Base-by-base conservation (phyloP, 2,113 vertebrate species). In the Myotis yumanensis region DNA sequence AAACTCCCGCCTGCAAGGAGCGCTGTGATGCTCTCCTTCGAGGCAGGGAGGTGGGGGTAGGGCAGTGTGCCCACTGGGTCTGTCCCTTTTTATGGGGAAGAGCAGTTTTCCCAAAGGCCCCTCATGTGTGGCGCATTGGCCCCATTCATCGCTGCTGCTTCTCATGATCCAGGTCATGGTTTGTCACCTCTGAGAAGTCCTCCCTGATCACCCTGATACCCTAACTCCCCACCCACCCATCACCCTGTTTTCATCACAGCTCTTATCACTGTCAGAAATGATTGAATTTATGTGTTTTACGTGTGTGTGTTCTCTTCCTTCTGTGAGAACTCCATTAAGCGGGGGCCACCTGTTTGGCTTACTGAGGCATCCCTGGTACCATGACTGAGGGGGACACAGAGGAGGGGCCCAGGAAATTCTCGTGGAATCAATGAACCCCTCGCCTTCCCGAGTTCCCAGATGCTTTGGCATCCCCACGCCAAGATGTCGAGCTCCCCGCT, bases 391-490 rank as follows among this genome's bases (percentile, higher is more conserved):
- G 7, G n/a, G 62, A 16, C 35, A 32, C 48, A 18, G 20, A 69
- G 30, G 37, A 83, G 14, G 30, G 64, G 30, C 51, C 40, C 80
- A 0, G 17, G 4, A 37, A 51, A 11, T 37, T n/a, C 52, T 52
- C 20, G 0, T 64, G 40, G 9, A n/a, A 35, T 18, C 37, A 73
- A 2, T 12, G 84, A 73, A 7, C 17, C 37, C 8, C 18, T 20
- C 43, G n/a, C 12, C 14, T 48, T 32, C 40, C 32, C 14, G 32
- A 16, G 54, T 20, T 32, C 30, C n/a, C 73, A 40, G 51, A 4
- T 4, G 3, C 3, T 18, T 23, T 22, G 54, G 43, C 30, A 15
- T 18, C 62, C 32, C 0, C 0, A 8, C 23, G 32, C 11, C 23
- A 7, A 66, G 80, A 11, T 7, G 12, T 9, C 7, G 0, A 0